phyloP scores from a whole-genome alignment of 1,140 invertebrate species.

The Rhagoletis zephyria region DNA sequence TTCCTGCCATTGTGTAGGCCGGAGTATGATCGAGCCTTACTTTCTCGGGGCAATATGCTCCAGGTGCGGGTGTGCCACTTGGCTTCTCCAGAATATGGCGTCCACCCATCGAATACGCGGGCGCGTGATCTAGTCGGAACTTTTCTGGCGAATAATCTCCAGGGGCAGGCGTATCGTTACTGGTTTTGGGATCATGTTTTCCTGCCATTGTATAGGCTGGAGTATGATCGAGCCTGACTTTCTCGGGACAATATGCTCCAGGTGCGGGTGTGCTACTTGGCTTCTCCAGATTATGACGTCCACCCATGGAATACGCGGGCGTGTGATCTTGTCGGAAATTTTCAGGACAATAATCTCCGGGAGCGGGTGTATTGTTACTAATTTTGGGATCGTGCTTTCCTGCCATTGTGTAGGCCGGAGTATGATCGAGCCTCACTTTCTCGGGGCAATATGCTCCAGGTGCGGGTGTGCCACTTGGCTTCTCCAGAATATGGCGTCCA shows the following conservation, averaged over 20 bases:
- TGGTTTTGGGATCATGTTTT: conserved; percentile 74
- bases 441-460: conserved; percentile 78
- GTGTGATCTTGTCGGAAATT: conserved; percentile 77
- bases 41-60: conserved; percentile 84
- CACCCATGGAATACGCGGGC: conserved; percentile 76
- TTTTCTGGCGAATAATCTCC: conserved; percentile 78
- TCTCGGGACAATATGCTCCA: conserved; percentile 78
- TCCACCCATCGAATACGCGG: conserved; percentile 76
- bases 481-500: conserved; percentile 75
- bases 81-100: conserved; percentile 76
- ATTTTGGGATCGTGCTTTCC: conserved; percentile 76
- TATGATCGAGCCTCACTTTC: conserved; percentile 76
- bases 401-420: conserved; percentile 78
- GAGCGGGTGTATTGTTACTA: conserved; percentile 77
- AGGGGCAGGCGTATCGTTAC: conserved; percentile 76
- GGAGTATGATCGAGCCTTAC: conserved; percentile 75
- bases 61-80: conserved; percentile 83
- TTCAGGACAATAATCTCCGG: conserved; percentile 85
- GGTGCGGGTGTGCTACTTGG: conserved; percentile 73
- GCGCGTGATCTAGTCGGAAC: conserved; percentile 78
- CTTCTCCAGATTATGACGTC: conserved; percentile 72
- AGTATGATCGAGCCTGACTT: conserved; percentile 76
- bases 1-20: conserved; percentile 75
- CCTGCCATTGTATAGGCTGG: conserved; percentile 78
- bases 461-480: conserved; percentile 76